Base-by-base conservation (phyloP, 2,888 invertebrate species). In the Phasia obesa region DNA sequence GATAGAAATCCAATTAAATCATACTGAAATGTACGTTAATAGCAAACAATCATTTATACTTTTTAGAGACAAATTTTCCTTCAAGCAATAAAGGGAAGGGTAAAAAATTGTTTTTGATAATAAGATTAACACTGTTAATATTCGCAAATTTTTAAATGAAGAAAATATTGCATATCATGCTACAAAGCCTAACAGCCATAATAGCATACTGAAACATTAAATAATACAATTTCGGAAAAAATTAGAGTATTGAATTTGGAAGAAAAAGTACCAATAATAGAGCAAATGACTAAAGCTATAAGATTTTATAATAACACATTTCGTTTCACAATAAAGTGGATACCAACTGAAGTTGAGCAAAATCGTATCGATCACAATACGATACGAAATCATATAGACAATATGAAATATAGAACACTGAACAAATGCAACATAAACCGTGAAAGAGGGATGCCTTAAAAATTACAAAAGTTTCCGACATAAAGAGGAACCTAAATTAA, bases 241-340 rank as follows among this genome's bases (percentile, higher is more conserved):
- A 80, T 84, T 55, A 11, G 82, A 9, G 70, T 80, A 23, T 80
- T 57, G 73, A 71, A 75, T n/a, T 19, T 74, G 53, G 84, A 84
- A 71, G 71, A 83, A 27, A 75, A 71, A 38, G 74, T 31, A 21
- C 64, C 81, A 25, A 81, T 82, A 17, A 82, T 62, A 76, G 65
- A 77, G 57, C 84, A 84, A 75, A 84, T 86, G 47, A 67, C 78
- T 15, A 84, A 75, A 47, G 78, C 84, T 9, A 60, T 84, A 60
- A 59, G 64, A 42, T 84, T 67, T n/a, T 83, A 83, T 51, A 85
- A 84, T 44, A 64, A 84, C n/a, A 77, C 77, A n/a, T 81, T 69
- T 31, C 77, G 84, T 53, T 73, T 44, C 5, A 73, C 77, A n/a
- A 84, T 75, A 7, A 69, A 84, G 62, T 70, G 57, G 35, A 84